phyloP scores from a whole-genome alignment of 1,140 invertebrate genomes.

The Nilaparvata lugens region DNA sequence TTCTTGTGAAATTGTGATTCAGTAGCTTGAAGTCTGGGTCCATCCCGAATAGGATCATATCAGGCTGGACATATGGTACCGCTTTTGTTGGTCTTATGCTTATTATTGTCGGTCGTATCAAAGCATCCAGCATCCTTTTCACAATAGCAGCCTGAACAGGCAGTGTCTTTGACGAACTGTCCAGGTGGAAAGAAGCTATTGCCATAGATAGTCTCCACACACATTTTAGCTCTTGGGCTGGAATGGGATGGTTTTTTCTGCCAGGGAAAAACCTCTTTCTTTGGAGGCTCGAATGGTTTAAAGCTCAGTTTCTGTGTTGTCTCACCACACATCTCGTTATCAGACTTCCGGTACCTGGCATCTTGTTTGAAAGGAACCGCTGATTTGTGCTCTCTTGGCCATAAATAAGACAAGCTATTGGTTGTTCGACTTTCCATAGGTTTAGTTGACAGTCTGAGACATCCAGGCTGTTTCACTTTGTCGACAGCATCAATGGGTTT shows the following conservation, averaged over 20 bases:
- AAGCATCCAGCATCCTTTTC: too few species aligned
- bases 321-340: too few species aligned
- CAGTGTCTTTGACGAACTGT: too few species aligned
- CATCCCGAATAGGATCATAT: too few species aligned
- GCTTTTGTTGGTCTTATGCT: too few species aligned
- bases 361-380: constrained; percentile 17
- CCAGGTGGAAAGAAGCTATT: constrained; percentile 3
- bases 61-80: too few species aligned
- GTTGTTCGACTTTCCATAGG: constrained; percentile 13
- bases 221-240: constrained; percentile 9
- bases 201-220: constrained; percentile 16
- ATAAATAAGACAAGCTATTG: too few species aligned
- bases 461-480: constrained; percentile 11
- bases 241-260: constrained; percentile 9
- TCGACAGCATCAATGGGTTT: constrained; percentile 14
- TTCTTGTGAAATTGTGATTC: too few species aligned
- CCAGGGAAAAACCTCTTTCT: constrained; percentile 18
- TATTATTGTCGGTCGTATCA: too few species aligned
- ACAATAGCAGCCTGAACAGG: too few species aligned
- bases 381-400: background rate
- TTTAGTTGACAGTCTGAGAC: constrained; percentile 17
- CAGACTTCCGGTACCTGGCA: background rate
- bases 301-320: constrained; percentile 20
- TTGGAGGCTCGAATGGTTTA: constrained; percentile 15
- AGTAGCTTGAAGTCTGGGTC: too few species aligned